Base-by-base conservation (phyloP, 1,140 invertebrate species). In the Pemphigus obesinymphae region DNA sequence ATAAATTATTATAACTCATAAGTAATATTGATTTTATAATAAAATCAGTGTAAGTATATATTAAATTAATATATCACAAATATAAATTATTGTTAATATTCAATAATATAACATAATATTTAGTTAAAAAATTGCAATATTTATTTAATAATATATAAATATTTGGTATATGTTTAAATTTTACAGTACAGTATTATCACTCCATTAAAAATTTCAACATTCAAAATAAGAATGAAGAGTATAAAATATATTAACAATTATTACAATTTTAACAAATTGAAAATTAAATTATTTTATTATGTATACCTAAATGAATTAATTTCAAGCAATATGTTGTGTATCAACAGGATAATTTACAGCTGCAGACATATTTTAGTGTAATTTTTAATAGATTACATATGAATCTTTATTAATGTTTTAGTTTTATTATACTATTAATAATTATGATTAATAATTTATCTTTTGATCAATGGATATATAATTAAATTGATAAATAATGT, bases 31-130 rank as follows among this genome's bases (percentile, higher is more conserved):
- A 55, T 55, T n/a, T n/a, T n/a, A n/a, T n/a, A n/a, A n/a, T n/a
- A n/a, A n/a, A n/a, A n/a, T n/a, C n/a, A n/a, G n/a, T n/a, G 43
- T 70, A 70, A 70, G 66, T 70, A 43, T 70, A 70, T 70, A 43
- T 68, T 70, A 70, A 70, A 43, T 8, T 23, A 70, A 70, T 40
- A 43, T 70, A 70, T 70, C 66, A 70, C 66, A 70, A 43, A 23
- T 70, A 70, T 68, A 68, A 68, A 23, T 70, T 43, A 43, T 43
- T 6, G 43, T 43, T 70, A 43, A 15, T 43, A 23, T 43, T 70
- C 23, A 70, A 70, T 40, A 70, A 23, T 70, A 70, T 70, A 43
- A 70, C 37, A 43, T 45, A 45, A 45, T 70, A 23, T 70, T 70
- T 2, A 43, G 23, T 26, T 43, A 43, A n/a, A 66, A 34, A 66